Evolutionary conservation across 2,888 invertebrate genomes (phyloP), one percentile per base, ranked within the genome.

Genomic region (Sminthurinus aureus): DNA sequence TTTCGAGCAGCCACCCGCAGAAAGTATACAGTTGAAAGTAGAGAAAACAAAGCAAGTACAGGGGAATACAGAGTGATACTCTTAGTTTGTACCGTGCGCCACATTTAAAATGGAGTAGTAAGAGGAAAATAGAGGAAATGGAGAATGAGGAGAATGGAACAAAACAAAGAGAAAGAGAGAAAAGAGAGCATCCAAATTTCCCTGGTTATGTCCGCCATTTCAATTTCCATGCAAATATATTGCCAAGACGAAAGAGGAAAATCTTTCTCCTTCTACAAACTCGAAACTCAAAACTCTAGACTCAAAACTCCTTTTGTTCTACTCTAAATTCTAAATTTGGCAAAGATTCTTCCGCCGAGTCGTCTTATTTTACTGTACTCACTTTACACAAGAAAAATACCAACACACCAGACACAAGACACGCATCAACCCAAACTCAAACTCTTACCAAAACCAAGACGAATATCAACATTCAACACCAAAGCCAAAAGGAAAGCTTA

Each of bases 221-320:
- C 85, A 85, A 85, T 85, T 85, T 85, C 83, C 79, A 85, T 85
- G 85, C 83, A 85, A 83, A 85, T 85, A 80, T 83, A 81, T 81
- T 81, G 73, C 73, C 73, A 81, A 58, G 52, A 73, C 2, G 18
- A 58, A 58, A 3, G 2, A 13, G 15, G 58, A 58, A 18, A 58
- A 6, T 58, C 58, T 58, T 11, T 58, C 58, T 58, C 18, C 3
- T 38, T 38, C 38, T 6, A 1, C 38, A 38, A 38, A 6, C 38
- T 38, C 38, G n/a, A n/a, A n/a, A n/a, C n/a, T n/a, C n/a, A n/a
- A n/a, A n/a, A n/a, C n/a, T n/a, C 69, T 38, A 79, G 79, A 79
- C 67, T 38, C 38, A 38, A 38, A 38, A 1, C 38, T 80, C 71
- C 80, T 80, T 80, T 67, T 78, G 75, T 67, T 50, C 52, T 38